Base-by-base conservation (phyloP, 2,888 invertebrate species). In the Carterocephalus palaemon region DNA sequence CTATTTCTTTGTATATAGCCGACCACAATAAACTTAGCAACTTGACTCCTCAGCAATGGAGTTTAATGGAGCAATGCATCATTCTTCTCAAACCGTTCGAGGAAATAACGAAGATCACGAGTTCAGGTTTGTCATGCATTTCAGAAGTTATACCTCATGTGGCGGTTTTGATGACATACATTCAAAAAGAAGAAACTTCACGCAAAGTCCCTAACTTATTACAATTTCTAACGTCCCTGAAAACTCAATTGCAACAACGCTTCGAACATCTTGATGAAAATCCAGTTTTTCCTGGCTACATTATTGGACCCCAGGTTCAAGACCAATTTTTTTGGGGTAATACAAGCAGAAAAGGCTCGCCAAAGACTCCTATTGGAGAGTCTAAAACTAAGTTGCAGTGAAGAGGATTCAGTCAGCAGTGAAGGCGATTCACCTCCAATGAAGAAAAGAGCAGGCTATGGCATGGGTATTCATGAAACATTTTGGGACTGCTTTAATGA, bases 101-200 rank as follows among this genome's bases (percentile, higher is more conserved):
- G 46, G 59, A 60, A 34, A 57, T 62, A 20, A 60, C 58, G 1
- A 60, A 60, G 54, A 56, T 56, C 9, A 53, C 51, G 2, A 60
- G 57, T 13, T 59, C 60, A 24, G 50, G 50, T 23, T 12, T 52
- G 4, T 57, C 57, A 1, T 57, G 55, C 34, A 51, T 61, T 3
- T 59, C 57, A 0, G 56, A 61, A 50, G 54, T 49, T 2, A 57
- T 57, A 28, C 56, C 54, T 24, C 49, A 57, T 20, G 45, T 32
- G 2, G 8, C 20, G 23, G 24, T 48, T 4, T 53, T 56, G 9
- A 32, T 16, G 33, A 57, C 43, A 9, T 59, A 56, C 22, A 22
- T 49, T 22, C 17, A 36, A 7, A 53, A 51, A 34, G 34, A 16
- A 10, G 49, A 49, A 26, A 54, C 50, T 13, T 47, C 29, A 2